These are phyloP conservation scores for Sebastes reedi DNA, from an alignment of 2,797 vertebrate genomes.

Conservation along the genomic window DNA sequence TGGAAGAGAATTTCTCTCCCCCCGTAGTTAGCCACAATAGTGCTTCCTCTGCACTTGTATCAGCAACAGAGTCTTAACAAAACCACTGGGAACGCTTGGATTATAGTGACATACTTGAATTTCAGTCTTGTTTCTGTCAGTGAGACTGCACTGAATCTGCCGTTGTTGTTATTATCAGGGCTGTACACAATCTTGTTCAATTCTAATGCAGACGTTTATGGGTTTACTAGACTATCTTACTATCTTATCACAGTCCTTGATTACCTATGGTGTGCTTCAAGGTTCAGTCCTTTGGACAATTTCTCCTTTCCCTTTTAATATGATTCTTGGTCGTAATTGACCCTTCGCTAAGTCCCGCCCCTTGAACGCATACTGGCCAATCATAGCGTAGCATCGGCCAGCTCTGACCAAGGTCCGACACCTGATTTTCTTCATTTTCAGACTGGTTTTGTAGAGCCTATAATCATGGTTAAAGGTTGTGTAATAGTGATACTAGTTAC, in stretches of 20 bases:
- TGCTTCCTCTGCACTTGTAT: neutral
- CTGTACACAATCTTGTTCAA: neutral
- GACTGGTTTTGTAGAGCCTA: no score
- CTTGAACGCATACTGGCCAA: neutral
- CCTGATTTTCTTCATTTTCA: no score
- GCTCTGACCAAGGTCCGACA: no score
- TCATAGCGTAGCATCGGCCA: no score
- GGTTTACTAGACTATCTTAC: neutral
- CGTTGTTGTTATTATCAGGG: neutral
- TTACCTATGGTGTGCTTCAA: neutral
- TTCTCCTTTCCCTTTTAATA: neutral
- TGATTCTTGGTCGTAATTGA: neutral
- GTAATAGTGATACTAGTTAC: no score
- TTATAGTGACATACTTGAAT: neutral
- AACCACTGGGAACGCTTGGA: neutral
- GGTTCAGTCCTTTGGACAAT: constrained; percentile 1
- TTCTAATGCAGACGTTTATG: neutral
- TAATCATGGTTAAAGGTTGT: no score
- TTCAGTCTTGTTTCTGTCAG: neutral
- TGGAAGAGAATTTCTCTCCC: neutral
- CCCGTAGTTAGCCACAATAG: neutral
- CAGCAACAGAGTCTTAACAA: neutral
- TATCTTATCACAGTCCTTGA: neutral
- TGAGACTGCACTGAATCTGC: neutral
- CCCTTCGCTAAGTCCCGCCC: no score